Evolutionary conservation across 2,888 invertebrate genomes (phyloP), one percentile per base, ranked within the genome.

Genomic region (Melieria crassipennis): DNA sequence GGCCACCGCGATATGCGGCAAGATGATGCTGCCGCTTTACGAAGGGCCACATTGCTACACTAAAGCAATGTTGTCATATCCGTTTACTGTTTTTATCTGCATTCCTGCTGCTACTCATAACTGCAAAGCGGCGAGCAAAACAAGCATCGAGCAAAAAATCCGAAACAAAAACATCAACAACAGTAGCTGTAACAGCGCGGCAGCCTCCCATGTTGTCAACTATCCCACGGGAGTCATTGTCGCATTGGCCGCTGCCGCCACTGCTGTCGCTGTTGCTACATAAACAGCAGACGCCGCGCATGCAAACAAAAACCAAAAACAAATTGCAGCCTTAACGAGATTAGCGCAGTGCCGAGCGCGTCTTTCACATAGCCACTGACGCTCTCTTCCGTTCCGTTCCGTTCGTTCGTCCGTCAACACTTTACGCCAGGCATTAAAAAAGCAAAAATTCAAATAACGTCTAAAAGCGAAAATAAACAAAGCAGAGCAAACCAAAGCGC

Each of bases 151-250:
- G 57, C 10, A 13, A 50, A 45, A 56, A 45, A 45, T 10, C n/a
- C 56, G 10, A 57, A 11, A 66, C 57, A 48, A 6, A 65, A 65
- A 65, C 60, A 50, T 65, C 67, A 13, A 46, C 52, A 67, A 9
- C 9, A 4, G 30, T 58, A 50, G n/a, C 71, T 56, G 55, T 71
- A 62, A 30, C 71, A 71, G 46, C 67, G 61, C 55, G 65, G 13
- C 71, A 68, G 55, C 61, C 61, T 69, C 62, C 62, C 61, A 69
- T 50, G 72, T 52, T 62, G 30, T 56, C 65, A 71, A 74, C 67
- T 78, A 77, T 78, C 77, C 76, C 77, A 78, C 77, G 78, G 76
- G 78, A 78, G 75, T 76, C 76, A 75, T 77, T 76, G 75, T 75
- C 71, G 63, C 71, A 71, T 65, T 72, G 65, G 13, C 58, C 63